Evolutionary conservation across 2,113 vertebrate species (phyloP).

Genomic region (Ginglymostoma cirratum): DNA sequence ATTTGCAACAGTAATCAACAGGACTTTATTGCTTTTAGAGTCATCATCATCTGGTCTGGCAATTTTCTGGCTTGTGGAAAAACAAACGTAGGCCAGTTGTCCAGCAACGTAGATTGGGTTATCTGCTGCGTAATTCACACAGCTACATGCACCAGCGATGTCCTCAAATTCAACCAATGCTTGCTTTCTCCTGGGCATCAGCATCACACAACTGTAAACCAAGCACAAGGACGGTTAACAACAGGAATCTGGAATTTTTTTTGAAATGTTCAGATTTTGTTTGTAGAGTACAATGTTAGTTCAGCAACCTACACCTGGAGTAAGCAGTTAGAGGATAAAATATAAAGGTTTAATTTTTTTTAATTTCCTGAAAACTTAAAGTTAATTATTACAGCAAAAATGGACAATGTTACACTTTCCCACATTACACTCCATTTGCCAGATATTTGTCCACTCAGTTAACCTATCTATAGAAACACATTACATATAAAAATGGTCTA

Average conservation of each 20-base stretch:
- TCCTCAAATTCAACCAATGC: constrained; percentile 40
- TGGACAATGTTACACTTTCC: too few relatives aligned
- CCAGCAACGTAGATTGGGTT: constrained; percentile 34
- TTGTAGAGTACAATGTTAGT: background rate
- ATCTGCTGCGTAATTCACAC: constrained; percentile 36
- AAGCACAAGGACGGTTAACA: background rate
- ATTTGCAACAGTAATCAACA: constrained; percentile 35
- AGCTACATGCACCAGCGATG: constrained; percentile 33
- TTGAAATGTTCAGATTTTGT: background rate
- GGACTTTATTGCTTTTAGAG: constrained; percentile 37
- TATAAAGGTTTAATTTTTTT: too few relatives aligned
- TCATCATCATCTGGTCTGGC: constrained; percentile 31
- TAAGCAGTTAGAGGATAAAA: background rate
- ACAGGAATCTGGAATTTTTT: background rate
- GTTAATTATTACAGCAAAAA: too few relatives aligned
- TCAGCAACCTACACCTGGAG: background rate
- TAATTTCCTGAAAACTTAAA: too few relatives aligned
- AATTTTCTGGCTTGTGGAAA: constrained; percentile 40
- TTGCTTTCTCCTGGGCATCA: constrained; percentile 39
- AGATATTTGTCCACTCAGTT: too few relatives aligned
- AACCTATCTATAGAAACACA: too few relatives aligned
- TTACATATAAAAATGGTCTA: too few relatives aligned
- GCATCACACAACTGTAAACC: constrained; percentile 27
- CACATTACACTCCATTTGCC: too few relatives aligned
- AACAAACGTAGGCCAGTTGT: constrained; percentile 37